Conservation (phyloP, 2,888 invertebrate species). For the Palloptera scutellata region DNA sequence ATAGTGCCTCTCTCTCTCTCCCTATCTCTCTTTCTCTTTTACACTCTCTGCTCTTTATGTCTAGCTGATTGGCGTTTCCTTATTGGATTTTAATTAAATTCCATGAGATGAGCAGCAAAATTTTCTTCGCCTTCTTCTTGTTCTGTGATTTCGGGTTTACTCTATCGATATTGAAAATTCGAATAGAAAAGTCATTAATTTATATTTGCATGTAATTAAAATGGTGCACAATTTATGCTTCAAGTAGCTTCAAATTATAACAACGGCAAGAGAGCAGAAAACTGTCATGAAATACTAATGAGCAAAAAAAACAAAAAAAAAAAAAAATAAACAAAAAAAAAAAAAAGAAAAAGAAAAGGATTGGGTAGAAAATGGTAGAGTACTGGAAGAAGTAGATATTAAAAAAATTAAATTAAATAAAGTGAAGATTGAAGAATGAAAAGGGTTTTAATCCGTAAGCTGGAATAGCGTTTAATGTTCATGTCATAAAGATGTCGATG, state of each 20-base stretch:
- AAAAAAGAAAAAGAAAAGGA: background rate
- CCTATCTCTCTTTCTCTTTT: background rate
- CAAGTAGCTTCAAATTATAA: background rate
- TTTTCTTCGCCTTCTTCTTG: background rate
- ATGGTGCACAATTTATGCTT: conserved; percentile 19
- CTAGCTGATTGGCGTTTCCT: conserved; percentile 28
- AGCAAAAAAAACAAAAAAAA: background rate
- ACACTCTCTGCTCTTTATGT: background rate
- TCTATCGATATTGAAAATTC: background rate
- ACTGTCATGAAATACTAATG: conserved; percentile 24
- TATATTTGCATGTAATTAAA: conserved; percentile 34
- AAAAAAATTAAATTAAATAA: no score
- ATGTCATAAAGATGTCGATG: no score
- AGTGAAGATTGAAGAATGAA: no score
- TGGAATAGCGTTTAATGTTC: no score
- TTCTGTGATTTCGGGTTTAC: background rate
- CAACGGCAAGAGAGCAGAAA: background rate
- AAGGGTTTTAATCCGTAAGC: no score
- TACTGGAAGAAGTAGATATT: no score
- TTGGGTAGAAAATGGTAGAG: no score
- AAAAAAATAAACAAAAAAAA: background rate
- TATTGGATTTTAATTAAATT: conserved; percentile 31
- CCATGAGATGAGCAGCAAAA: conserved; percentile 20
- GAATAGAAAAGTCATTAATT: conserved; percentile 27
- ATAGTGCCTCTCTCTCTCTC: background rate